Conservation (phyloP, 1,140 invertebrate genomes). For the Paraescarpia echinospica region DNA sequence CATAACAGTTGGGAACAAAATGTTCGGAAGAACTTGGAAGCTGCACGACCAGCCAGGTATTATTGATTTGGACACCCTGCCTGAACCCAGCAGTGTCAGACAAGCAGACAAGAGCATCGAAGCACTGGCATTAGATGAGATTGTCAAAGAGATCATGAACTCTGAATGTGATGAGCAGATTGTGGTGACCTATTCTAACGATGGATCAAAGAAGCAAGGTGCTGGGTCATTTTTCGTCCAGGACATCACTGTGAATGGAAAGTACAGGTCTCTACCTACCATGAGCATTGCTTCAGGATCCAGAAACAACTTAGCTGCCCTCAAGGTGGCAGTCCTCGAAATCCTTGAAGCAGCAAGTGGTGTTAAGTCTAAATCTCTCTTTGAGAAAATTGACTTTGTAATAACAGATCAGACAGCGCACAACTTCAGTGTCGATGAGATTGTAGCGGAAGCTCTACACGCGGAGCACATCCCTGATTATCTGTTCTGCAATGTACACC, state of each 20-base stretch:
- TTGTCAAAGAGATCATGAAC: neutral
- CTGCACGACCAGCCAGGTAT: neutral
- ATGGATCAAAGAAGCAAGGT: constrained; percentile 8
- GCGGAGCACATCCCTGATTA: neutral
- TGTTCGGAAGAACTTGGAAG: neutral
- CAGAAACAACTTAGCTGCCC: constrained; percentile 8
- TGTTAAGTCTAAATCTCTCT: neutral
- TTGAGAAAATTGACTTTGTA: neutral
- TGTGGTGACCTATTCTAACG: constrained; percentile 8
- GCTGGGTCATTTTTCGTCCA: neutral
- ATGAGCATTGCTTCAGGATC: neutral
- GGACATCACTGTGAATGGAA: neutral
- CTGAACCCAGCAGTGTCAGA: neutral
- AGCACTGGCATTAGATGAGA: neutral
- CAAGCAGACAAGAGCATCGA: neutral
- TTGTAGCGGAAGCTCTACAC: neutral
- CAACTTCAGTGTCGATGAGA: neutral
- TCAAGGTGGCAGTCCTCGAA: neutral
- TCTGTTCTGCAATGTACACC: constrained; percentile 7
- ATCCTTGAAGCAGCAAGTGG: neutral
- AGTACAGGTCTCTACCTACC: neutral
- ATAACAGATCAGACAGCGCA: neutral
- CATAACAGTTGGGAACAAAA: neutral
- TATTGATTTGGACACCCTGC: neutral
- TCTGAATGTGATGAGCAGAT: neutral